These are phyloP conservation scores for Xestoiulus laeticollis DNA, from an alignment of 2,888 invertebrate species.

Conservation along the genomic window DNA sequence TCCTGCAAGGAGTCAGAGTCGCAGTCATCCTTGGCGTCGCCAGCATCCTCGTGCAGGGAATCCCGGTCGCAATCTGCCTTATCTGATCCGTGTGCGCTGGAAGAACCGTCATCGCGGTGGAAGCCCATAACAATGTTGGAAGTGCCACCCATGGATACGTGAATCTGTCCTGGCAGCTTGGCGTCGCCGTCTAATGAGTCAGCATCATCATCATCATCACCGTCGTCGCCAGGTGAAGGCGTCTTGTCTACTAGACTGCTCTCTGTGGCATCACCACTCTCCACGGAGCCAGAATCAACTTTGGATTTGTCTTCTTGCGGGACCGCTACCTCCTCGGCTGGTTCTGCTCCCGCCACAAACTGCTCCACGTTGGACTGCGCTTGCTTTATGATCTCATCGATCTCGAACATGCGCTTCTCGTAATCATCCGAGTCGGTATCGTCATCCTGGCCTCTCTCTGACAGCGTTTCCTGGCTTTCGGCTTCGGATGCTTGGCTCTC, in stretches of 20 bases:
- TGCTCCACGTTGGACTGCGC: slow-evolving; percentile 75
- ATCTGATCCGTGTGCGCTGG: neutral
- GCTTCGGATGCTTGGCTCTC: slow-evolving; percentile 68
- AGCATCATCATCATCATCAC: slow-evolving; percentile 54
- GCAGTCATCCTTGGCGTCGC: slow-evolving; percentile 52
- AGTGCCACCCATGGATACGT: neutral
- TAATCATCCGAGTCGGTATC: slow-evolving; percentile 70
- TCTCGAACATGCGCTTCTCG: slow-evolving; percentile 72
- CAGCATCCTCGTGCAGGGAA: slow-evolving; percentile 54
- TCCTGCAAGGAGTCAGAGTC: slow-evolving; percentile 68
- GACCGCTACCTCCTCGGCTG: slow-evolving; percentile 53
- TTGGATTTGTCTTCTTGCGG: slow-evolving; percentile 56
- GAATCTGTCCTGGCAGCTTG: neutral
- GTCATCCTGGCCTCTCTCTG: slow-evolving; percentile 61
- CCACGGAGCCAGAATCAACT: slow-evolving; percentile 52
- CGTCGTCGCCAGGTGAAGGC: slow-evolving; percentile 56
- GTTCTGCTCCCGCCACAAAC: slow-evolving; percentile 62
- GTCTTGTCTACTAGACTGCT: slow-evolving; percentile 68
- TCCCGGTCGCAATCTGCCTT: slow-evolving; percentile 51
- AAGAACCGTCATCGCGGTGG: neutral
- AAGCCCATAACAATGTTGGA: neutral
- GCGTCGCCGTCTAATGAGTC: neutral
- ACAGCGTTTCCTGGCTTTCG: slow-evolving; percentile 71
- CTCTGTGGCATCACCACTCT: slow-evolving; percentile 57
- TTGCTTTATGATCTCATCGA: slow-evolving; percentile 75